Evolutionary conservation across 2,797 vertebrate genomes (phyloP).

Genomic region (Choloepus didactylus): DNA sequence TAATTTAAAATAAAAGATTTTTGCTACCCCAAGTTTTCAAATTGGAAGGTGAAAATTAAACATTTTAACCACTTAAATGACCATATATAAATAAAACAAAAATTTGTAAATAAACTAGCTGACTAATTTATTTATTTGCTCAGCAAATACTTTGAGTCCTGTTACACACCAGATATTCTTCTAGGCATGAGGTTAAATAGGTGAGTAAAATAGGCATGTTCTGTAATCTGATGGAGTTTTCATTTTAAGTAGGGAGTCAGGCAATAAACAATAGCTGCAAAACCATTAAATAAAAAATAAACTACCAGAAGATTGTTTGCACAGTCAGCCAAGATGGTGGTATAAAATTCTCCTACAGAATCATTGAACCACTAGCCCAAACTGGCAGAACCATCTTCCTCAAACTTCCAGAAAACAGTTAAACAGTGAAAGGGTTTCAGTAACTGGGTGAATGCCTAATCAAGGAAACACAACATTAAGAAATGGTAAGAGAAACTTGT

Average conservation of each 20-base stretch:
- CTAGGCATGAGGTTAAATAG: background rate
- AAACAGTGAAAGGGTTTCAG: too few species aligned
- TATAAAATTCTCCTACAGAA: too few species aligned
- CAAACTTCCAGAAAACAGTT: too few species aligned
- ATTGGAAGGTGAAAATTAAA: background rate
- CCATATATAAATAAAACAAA: constrained; percentile 31
- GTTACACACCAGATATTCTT: background rate
- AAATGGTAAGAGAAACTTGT: too few species aligned
- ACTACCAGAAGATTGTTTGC: background rate
- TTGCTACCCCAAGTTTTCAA: constrained; percentile 21
- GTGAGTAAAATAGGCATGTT: background rate
- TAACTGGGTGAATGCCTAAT: too few species aligned
- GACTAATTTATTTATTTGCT: background rate
- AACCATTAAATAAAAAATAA: constrained; percentile 15
- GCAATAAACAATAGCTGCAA: background rate
- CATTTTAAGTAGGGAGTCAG: background rate
- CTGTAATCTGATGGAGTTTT: background rate
- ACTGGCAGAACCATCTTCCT: too few species aligned
- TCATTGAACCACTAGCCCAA: too few species aligned
- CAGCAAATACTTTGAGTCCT: background rate
- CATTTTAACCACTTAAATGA: background rate
- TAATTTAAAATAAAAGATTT: background rate
- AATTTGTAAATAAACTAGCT: background rate
- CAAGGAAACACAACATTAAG: too few species aligned
- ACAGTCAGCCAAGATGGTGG: too few species aligned